Evolutionary conservation across 2,113 vertebrate genomes (phyloP).

Genomic region (Austrofundulus limnaeus): DNA sequence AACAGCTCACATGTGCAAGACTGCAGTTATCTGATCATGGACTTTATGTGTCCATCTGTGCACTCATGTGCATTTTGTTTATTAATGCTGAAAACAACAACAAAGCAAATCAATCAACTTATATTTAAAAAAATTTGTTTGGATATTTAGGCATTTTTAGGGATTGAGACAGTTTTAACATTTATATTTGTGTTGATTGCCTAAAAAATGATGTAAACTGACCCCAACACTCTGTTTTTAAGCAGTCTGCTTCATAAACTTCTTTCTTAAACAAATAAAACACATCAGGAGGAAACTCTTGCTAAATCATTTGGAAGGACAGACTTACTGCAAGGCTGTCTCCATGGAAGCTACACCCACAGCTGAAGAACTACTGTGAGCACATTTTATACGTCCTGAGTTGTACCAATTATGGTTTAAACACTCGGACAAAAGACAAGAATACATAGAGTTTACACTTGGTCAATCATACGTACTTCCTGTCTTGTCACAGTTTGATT

Average conservation of each 20-base stretch:
- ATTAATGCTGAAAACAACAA: background rate
- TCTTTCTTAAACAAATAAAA: conserved; percentile 59
- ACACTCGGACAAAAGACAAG: background rate
- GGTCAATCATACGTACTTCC: conserved; percentile 9
- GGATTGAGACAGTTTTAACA: background rate
- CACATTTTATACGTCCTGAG: conserved; percentile 41
- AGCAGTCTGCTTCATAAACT: conserved; percentile 60
- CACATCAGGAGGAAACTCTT: conserved; percentile 54
- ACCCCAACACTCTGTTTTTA: conserved; percentile 11
- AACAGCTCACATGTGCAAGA: background rate
- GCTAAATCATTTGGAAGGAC: conserved; percentile 65
- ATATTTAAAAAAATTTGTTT: background rate
- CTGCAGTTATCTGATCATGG: background rate
- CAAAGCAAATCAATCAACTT: background rate
- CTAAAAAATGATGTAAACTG: conserved; percentile 34
- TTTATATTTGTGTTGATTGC: conserved; percentile 16
- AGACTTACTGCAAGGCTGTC: conserved; percentile 58
- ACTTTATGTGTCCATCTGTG: no score
- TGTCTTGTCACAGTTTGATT: conserved; percentile 23
- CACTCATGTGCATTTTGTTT: no score
- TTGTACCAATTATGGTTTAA: conserved; percentile 27
- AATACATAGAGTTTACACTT: background rate
- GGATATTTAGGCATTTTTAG: background rate
- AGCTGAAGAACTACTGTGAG: conserved; percentile 75
- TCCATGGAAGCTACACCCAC: conserved; percentile 66